phyloP scores from a whole-genome alignment of 2,797 vertebrate genomes.

The Dallia pectoralis region DNA sequence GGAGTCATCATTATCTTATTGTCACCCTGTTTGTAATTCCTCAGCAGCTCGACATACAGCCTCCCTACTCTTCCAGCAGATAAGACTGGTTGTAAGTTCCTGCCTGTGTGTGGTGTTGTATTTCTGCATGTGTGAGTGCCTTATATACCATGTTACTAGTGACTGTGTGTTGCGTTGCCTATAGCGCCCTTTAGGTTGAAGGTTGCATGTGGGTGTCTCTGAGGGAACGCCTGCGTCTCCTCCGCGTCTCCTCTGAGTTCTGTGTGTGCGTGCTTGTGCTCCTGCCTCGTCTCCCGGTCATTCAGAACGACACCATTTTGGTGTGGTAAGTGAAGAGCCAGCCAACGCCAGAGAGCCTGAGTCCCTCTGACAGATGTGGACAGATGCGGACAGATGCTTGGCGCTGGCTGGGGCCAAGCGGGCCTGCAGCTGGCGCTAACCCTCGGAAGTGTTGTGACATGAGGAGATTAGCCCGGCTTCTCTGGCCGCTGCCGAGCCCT shows the following conservation, averaged over 20 bases:
- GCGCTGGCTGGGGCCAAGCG: constrained; percentile 22
- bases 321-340: constrained; percentile 47
- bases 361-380: constrained; percentile 74
- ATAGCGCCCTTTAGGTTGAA: constrained; percentile 41
- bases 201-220: constrained; percentile 62
- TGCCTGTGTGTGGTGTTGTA: constrained; percentile 54
- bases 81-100: constrained; percentile 70
- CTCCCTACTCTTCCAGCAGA: constrained; percentile 38
- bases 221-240: constrained; percentile 29
- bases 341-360: constrained; percentile 56
- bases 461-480: constrained; percentile 55
- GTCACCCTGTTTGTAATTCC: constrained; percentile 37
- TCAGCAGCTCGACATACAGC: constrained; percentile 47
- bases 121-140: constrained; percentile 52
- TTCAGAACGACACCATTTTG: constrained; percentile 61
- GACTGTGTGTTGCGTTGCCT: constrained; percentile 62
- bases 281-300: constrained; percentile 37
- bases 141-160: constrained; percentile 9
- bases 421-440: constrained; percentile 70
- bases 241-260: too few species aligned
- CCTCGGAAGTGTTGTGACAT: constrained; percentile 67
- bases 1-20: constrained; percentile 20
- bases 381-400: constrained; percentile 78
- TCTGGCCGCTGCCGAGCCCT: constrained; percentile 38
- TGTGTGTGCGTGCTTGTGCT: constrained; percentile 21